These are phyloP conservation scores for Parnassius orleans DNA, from an alignment of 2,888 invertebrate genomes.

Conservation along the genomic window DNA sequence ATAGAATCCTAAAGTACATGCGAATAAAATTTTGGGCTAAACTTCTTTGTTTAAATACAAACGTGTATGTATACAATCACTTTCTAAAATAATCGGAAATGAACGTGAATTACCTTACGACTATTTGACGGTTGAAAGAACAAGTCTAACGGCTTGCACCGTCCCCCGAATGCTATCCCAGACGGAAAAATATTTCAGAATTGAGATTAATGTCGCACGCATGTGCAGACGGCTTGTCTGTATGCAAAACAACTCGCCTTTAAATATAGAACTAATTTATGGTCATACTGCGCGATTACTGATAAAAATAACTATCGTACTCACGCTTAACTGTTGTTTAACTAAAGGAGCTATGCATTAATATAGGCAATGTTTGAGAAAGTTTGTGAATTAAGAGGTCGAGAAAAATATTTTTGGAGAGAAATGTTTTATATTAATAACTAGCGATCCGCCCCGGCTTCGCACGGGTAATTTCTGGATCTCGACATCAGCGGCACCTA, in stretches of 20 bases:
- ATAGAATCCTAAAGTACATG: too few species aligned
- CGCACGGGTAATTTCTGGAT: too few species aligned
- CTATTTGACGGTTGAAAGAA: slow-evolving; percentile 19
- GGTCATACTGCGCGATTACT: slow-evolving; percentile 78
- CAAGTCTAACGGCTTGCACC: slow-evolving; percentile 26
- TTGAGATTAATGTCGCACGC: slow-evolving; percentile 80
- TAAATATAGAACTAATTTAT: slow-evolving; percentile 80
- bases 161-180: slow-evolving; percentile 40
- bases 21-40: too few species aligned
- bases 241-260: slow-evolving; percentile 75
- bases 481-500: too few species aligned
- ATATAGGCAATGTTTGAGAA: background rate
- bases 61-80: too few species aligned
- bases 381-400: too few species aligned
- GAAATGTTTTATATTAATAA: too few species aligned
- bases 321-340: slow-evolving; percentile 65
- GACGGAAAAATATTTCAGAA: slow-evolving; percentile 79
- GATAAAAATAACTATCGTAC: slow-evolving; percentile 72
- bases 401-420: too few species aligned
- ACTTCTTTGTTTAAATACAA: too few species aligned
- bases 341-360: slow-evolving; percentile 37
- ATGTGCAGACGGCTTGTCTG: slow-evolving; percentile 77
- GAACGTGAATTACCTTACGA: slow-evolving; percentile 17
- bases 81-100: slow-evolving; percentile 23
- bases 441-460: too few species aligned